Conservation (phyloP, 2,113 vertebrate species). For the Gallinago media region DNA sequence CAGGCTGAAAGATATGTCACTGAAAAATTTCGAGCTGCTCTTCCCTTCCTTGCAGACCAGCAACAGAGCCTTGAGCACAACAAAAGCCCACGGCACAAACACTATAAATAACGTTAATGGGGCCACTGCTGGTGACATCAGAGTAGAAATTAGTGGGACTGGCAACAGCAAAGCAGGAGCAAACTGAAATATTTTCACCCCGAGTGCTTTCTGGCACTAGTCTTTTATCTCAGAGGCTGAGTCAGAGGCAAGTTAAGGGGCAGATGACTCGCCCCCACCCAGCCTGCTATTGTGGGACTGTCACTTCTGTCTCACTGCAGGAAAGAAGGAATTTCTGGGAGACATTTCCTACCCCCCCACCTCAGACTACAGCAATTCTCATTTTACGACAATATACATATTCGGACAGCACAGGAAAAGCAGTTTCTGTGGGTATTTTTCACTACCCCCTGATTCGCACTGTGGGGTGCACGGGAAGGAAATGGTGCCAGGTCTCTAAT, state of each 20-base stretch:
- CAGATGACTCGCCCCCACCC: neutral
- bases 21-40: neutral
- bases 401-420: neutral
- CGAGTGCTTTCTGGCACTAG: neutral
- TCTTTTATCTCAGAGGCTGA: conserved; percentile 1
- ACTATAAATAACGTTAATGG: conserved; percentile 57
- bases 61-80: conserved; percentile 1
- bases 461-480: neutral
- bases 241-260: neutral
- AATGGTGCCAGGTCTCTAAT: neutral
- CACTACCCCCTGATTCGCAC: neutral
- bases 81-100: conserved; percentile 40
- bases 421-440: neutral
- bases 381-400: neutral
- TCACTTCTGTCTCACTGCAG: neutral
- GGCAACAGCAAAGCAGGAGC: conserved; percentile 19
- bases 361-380: neutral
- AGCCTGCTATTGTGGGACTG: neutral
- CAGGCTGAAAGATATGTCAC: neutral
- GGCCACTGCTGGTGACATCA: conserved; percentile 48
- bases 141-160: conserved; percentile 24
- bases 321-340: neutral
- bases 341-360: neutral
- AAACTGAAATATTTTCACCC: conserved; percentile 19
- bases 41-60: neutral